phyloP scores from a whole-genome alignment of 2,888 invertebrate genomes.

The Bhutanitis thaidina region DNA sequence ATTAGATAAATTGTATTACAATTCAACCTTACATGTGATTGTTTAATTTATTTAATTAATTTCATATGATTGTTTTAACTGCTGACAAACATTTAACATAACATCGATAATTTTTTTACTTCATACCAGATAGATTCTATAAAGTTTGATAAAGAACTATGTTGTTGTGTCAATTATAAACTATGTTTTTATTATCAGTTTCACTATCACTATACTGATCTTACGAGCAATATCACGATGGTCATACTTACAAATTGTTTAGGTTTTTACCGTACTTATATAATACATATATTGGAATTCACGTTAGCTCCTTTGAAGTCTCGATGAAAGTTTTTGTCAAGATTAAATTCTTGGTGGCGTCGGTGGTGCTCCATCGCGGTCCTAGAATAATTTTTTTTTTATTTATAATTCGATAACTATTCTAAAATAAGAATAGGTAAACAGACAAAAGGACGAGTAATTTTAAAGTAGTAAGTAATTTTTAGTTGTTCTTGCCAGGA shows the following conservation, averaged over 20 bases:
- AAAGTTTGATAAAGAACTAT: conserved; percentile 13
- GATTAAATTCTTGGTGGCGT: conserved; percentile 69
- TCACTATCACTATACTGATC: conserved; percentile 26
- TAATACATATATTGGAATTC: conserved; percentile 26
- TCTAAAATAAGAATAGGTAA: too few relatives aligned
- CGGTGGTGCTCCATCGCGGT: conserved; percentile 66
- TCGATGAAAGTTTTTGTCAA: conserved; percentile 8
- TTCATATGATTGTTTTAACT: conserved; percentile 3
- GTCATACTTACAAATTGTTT: conserved; percentile 21
- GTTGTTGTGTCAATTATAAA: conserved; percentile 4
- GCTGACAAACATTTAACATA: conserved; percentile 4
- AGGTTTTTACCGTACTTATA: conserved; percentile 26
- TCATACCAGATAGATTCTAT: conserved; percentile 13
- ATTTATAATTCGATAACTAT: background rate
- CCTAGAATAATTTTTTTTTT: conserved; percentile 41
- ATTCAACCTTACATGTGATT: background rate
- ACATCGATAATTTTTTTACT: conserved; percentile 8
- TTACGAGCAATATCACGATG: conserved; percentile 26
- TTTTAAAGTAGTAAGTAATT: too few relatives aligned
- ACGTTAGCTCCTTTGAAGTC: conserved; percentile 24
- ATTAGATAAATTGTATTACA: background rate
- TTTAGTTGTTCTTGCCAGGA: too few relatives aligned
- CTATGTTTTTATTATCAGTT: conserved; percentile 7
- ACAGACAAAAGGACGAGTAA: too few relatives aligned
- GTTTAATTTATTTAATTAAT: too few relatives aligned